phyloP scores from a whole-genome alignment of 2,888 invertebrate genomes.

The Masnerella sp. region DNA sequence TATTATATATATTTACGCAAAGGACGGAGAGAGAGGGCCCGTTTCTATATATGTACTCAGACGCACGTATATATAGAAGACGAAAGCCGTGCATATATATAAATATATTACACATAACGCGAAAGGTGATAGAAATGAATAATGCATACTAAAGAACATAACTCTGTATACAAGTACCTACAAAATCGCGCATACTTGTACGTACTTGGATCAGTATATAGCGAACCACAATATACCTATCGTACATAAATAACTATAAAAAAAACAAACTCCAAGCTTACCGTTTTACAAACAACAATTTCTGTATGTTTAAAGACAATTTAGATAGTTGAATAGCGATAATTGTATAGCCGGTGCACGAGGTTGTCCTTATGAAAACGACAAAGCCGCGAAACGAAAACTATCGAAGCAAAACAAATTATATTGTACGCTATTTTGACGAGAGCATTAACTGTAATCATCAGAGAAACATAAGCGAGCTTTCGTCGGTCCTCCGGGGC shows the following conservation, averaged over 20 bases:
- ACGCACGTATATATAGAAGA: conserved; percentile 15
- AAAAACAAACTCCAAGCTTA: conserved; percentile 58
- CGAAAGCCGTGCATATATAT: conserved; percentile 32
- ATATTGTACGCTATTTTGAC: conserved; percentile 56
- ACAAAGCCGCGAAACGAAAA: conserved; percentile 9
- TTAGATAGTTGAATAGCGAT: conserved; percentile 58
- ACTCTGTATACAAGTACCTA: conserved; percentile 49
- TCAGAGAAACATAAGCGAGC: conserved; percentile 25
- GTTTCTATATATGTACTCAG: conserved; percentile 20
- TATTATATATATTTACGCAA: not conserved
- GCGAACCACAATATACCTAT: conserved; percentile 46
- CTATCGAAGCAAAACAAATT: conserved; percentile 30
- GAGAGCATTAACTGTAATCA: conserved; percentile 31
- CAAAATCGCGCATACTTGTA: conserved; percentile 44
- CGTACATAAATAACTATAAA: conserved; percentile 46
- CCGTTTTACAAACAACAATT: conserved; percentile 59
- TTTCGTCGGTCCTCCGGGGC: conserved; percentile 17
- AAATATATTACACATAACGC: conserved; percentile 17
- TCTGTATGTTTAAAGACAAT: conserved; percentile 60
- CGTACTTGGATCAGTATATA: conserved; percentile 49
- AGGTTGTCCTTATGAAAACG: conserved; percentile 56
- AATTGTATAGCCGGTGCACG: conserved; percentile 55
- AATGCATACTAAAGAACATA: conserved; percentile 56
- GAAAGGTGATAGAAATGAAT: conserved; percentile 49
- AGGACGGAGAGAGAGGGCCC: conserved; percentile 11